A percentile compares a stretch with the other conserved stretches of the same genome.
phyloP scores from a whole-genome alignment of 2,888 invertebrate genomes.

The Drosophila aldrichi region DNA sequence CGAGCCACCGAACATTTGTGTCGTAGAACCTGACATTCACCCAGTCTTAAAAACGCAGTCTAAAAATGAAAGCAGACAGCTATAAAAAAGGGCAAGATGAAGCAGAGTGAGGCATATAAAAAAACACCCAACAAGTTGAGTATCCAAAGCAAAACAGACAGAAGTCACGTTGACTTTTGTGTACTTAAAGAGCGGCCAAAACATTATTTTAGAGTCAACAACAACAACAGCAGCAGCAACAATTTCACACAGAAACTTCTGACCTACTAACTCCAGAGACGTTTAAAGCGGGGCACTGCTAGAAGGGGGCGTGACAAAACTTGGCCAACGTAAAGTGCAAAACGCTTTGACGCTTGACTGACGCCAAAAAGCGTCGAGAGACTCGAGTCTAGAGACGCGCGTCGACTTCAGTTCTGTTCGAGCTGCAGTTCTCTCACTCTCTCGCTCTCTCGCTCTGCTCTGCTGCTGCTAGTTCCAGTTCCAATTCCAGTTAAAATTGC shows the following conservation, averaged over 20 bases:
- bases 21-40: slow-evolving; percentile 74
- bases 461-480: slow-evolving; percentile 11
- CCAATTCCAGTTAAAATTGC: slow-evolving; percentile 27
- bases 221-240: slow-evolving; percentile 49
- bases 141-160: slow-evolving; percentile 72
- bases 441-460: no score
- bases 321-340: slow-evolving; percentile 62
- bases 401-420: slow-evolving; percentile 22
- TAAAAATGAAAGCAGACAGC: slow-evolving; percentile 75
- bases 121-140: slow-evolving; percentile 6
- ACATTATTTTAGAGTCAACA: slow-evolving; percentile 36
- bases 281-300: neutral
- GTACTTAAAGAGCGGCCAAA: slow-evolving; percentile 52
- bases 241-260: slow-evolving; percentile 75
- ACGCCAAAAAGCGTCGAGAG: slow-evolving; percentile 47
- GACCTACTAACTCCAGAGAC: slow-evolving; percentile 64
- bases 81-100: slow-evolving; percentile 47
- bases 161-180: slow-evolving; percentile 73
- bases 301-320: slow-evolving; percentile 25
- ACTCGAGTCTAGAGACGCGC: slow-evolving; percentile 6
- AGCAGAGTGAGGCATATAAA: neutral
- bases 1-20: slow-evolving; percentile 20
- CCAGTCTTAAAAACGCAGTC: slow-evolving; percentile 73
- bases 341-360: slow-evolving; percentile 78
- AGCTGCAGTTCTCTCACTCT: slow-evolving; percentile 11